Evolutionary conservation across 1,140 invertebrate genomes (phyloP), one percentile per base, ranked within the genome.

Genomic region (Brachionus calyciflorus): DNA sequence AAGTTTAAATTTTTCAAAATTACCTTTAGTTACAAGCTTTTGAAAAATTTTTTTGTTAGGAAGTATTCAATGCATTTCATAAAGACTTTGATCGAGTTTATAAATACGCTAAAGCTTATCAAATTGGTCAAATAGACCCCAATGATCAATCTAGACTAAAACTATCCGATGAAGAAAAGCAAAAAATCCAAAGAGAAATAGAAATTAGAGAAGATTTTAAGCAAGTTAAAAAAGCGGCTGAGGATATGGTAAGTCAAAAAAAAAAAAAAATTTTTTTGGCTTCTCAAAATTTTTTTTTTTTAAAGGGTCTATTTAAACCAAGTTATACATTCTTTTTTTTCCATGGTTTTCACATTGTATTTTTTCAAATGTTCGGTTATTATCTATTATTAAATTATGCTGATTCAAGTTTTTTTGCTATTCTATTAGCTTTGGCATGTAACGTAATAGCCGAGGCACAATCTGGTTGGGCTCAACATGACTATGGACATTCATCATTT

Each of bases 391-490:
- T 73, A 7, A 81, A 82, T 76, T 84, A 80, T 77, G 84, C 83
- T 21, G 81, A 24, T 14, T 21, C 80, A 21, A 80, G 81, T 21
- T 85, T 81, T 81, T 57, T 81, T 9, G 81, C 83, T 3, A 81
- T 78, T 44, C 26, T 82, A 0, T 33, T 81, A 0, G 82, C 83
- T 7, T 51, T 84, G 4, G 5, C 80, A 1, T 77, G 83, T 24
- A 69, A 82, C 19, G 80, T 80, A 4, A 80, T 80, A 40, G 78
- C 81, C 21, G 82, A 85, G 83, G 81, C 81, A 14, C 84, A 85
- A 69, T 81, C 82, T 46, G 84, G 84, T 0, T 85, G 84, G 84
- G 79, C 81, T 12, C 84, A 85, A 73, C 84, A 85, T 79, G 84
- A 85, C 73, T 84, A 82, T 79, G 84, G 84, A 6, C 84, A 85